Percentiles rank a stretch among this genome's conserved stretches.
phyloP scores from a whole-genome alignment of 2,797 vertebrate genomes.

The Sternotherus odoratus region DNA sequence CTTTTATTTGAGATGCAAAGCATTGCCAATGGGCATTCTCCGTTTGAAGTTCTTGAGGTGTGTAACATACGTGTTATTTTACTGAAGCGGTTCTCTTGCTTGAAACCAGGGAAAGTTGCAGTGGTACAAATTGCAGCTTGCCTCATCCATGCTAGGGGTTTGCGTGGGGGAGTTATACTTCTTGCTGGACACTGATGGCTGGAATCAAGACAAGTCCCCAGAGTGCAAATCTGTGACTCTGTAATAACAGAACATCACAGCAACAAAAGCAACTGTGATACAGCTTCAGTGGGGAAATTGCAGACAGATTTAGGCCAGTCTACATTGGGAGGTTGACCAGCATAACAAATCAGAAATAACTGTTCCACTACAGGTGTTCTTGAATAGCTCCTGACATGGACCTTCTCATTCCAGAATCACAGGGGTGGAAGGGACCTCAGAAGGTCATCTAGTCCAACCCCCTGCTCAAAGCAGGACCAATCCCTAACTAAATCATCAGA shows the following conservation, averaged over 20 bases:
- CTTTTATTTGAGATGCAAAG: neutral
- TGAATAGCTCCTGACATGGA: neutral
- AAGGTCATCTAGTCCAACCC: too few species aligned
- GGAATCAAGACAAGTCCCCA: neutral
- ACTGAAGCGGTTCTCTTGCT: neutral
- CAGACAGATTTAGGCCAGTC: neutral
- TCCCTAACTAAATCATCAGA: too few species aligned
- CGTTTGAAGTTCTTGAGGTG: neutral
- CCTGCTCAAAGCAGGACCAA: too few species aligned
- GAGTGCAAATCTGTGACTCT: neutral
- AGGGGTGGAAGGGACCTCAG: too few species aligned
- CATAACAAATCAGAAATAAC: neutral
- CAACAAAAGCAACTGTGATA: neutral
- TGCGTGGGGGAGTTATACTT: neutral
- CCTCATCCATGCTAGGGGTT: neutral
- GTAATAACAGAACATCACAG: neutral
- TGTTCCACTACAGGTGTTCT: neutral
- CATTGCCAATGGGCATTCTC: neutral
- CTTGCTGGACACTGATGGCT: neutral
- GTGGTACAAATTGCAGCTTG: accelerated
- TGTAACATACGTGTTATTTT: neutral
- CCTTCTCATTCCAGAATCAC: neutral
- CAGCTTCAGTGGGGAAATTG: neutral
- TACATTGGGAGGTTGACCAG: neutral
- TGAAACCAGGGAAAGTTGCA: neutral